Evolutionary conservation across 1,140 invertebrate species (phyloP).

Genomic region (Bombus turneri): DNA sequence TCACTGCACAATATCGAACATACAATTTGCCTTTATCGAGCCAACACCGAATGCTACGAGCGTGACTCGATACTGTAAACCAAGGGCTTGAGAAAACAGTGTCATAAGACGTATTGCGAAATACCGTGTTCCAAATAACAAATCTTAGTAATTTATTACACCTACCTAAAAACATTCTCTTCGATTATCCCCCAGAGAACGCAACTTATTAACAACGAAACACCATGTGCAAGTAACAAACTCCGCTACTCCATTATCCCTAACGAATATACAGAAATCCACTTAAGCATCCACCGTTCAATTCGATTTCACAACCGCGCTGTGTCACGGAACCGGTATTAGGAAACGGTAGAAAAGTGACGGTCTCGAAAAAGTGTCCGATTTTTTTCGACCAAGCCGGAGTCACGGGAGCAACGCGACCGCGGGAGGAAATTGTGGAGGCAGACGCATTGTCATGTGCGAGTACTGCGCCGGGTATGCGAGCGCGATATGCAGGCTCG

Average conservation of each 20-base stretch:
- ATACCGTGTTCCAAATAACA: background rate
- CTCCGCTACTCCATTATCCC: background rate
- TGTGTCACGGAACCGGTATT: constrained; percentile 8
- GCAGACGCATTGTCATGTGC: constrained; percentile 61
- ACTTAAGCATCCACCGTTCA: background rate
- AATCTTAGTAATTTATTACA: background rate
- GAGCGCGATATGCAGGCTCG: constrained; percentile 62
- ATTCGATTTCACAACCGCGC: background rate
- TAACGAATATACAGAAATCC: background rate
- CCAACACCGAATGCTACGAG: background rate
- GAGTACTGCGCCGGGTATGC: constrained; percentile 18
- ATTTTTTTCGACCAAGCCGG: background rate
- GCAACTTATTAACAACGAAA: background rate
- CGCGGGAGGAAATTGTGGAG: constrained; percentile 64
- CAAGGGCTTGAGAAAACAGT: background rate
- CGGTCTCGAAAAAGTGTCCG: background rate
- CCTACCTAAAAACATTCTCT: background rate
- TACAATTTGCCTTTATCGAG: no score
- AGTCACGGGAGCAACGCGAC: constrained; percentile 34
- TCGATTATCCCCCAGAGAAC: background rate
- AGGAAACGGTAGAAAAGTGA: background rate
- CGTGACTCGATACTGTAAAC: background rate
- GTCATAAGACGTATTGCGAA: background rate
- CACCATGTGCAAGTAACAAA: background rate
- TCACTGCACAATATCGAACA: background rate